Evolutionary conservation across 2,797 vertebrate genomes (phyloP).

Genomic region (Philypnodon macrostomus): DNA sequence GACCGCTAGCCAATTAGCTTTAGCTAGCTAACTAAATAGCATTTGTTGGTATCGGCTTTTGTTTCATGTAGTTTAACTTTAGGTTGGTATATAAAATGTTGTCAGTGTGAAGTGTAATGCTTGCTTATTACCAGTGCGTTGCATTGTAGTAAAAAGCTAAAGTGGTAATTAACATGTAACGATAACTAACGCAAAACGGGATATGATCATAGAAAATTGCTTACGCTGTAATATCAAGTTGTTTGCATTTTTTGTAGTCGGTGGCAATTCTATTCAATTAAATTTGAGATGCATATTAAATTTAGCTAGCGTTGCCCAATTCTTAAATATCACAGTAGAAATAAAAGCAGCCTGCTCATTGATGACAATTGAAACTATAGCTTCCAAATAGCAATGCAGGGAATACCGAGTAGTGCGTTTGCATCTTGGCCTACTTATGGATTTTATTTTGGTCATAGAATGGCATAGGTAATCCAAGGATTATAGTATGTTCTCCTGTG

Average conservation of each 20-base stretch:
- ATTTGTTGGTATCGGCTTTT: slow-evolving; percentile 16
- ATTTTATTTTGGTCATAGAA: slow-evolving; percentile 30
- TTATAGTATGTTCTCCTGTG: slow-evolving; percentile 19
- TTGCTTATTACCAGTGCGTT: not conserved
- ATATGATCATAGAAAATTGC: too few relatives aligned
- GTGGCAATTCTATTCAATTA: too few relatives aligned
- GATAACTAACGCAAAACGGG: too few relatives aligned
- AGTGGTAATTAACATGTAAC: too few relatives aligned
- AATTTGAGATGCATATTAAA: too few relatives aligned
- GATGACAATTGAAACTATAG: too few relatives aligned
- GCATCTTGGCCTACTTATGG: slow-evolving; percentile 22
- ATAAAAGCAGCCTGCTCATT: too few relatives aligned
- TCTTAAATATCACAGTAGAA: not conserved
- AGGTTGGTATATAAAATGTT: not conserved
- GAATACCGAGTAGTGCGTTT: not conserved
- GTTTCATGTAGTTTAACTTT: not conserved
- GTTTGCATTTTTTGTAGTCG: too few relatives aligned
- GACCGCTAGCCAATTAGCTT: slow-evolving; percentile 40
- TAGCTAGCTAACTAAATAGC: slow-evolving; percentile 42
- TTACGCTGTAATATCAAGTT: too few relatives aligned
- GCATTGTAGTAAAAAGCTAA: not conserved
- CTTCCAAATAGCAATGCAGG: too few relatives aligned
- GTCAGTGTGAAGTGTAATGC: not conserved
- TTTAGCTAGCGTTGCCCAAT: too few relatives aligned
- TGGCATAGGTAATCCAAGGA: slow-evolving; percentile 41